These are phyloP conservation scores for Ivindomyrus marchei DNA, from an alignment of 2,113 vertebrate genomes.

Conservation along the genomic window DNA sequence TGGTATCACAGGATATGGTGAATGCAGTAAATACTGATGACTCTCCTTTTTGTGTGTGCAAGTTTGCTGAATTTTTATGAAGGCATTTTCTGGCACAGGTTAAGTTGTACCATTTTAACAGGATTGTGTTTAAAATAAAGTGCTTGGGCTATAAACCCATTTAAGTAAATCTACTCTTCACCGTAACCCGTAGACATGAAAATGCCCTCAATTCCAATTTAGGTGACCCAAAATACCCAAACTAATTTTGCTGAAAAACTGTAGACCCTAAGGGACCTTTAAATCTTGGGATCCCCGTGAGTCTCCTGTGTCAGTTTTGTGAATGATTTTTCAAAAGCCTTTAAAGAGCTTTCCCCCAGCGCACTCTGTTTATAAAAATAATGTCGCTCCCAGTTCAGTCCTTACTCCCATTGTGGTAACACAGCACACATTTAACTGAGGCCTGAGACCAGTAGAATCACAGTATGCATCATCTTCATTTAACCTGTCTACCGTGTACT, in stretches of 20 bases:
- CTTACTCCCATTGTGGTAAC: not conserved
- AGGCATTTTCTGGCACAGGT: not conserved
- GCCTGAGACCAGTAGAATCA: not conserved
- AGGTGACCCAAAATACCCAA: not conserved
- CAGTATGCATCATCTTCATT: not conserved
- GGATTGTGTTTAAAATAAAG: not conserved
- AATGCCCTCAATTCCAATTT: conserved; percentile 3
- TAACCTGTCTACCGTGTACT: not conserved
- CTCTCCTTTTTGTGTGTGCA: not conserved
- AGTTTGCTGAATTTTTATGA: not conserved
- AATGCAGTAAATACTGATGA: not conserved
- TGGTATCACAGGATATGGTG: not conserved
- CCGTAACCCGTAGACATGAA: not conserved
- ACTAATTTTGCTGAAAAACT: not conserved
- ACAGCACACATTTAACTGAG: not conserved
- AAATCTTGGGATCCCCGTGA: not conserved
- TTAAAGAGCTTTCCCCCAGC: not conserved
- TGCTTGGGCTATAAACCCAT: not conserved
- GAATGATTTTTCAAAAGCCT: conserved; percentile 1
- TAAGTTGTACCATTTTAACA: not conserved
- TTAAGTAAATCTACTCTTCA: not conserved
- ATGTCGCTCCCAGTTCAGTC: not conserved
- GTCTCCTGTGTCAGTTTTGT: not conserved
- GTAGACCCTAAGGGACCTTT: not conserved
- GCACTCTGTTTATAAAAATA: not conserved